Base-by-base conservation (phyloP, 2,797 vertebrate genomes). In the Cirrhinus molitorella region DNA sequence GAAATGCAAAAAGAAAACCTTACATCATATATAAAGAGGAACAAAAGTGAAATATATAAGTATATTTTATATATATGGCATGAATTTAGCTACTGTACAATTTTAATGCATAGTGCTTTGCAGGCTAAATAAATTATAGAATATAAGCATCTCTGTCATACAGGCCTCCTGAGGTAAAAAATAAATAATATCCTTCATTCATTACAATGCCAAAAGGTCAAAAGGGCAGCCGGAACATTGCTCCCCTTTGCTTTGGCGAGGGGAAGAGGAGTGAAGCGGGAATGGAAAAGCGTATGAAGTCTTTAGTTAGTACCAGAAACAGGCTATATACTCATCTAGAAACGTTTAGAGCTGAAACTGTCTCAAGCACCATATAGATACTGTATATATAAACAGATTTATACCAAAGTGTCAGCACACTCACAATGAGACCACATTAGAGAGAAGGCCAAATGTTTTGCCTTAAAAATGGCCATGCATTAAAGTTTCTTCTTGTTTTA, bases 331-430 rank as follows among this genome's bases (percentile, higher is more conserved):
- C 77, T 78, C 93, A 94, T 93, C 83, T 93, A 95, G 93, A 96
- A 95, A 95, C 93, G 95, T 91, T 93, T 92, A 94, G 90, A 93
- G 94, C 91, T 93, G 92, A 93, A 94, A 92, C 93, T 90, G 83
- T 94, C 91, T 95, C 92, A 91, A 95, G 96, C 94, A 95, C 94
- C 95, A 92, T 92, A 91, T 90, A 74, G 59, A 72, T 81, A 61
- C 25, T 78, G 59, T 61, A 72, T 71, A 93, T 91, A 82, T 90
- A 90, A 91, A 91, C 86, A 89, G 89, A 89, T 92, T 92, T 88
- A 91, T 85, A 92, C 83, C 87, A 92, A 93, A 92, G 59, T 90
- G 87, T 84, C 77, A 86, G 91, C 91, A 86, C 83, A 85, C 87
- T 81, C 88, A 84, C 87, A 88, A 83, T 85, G 91, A 89, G 91